A percentile compares a stretch with the other conserved stretches of the same genome.
These are phyloP conservation scores for Tragelaphus imberbis DNA, from an alignment of 2,113 vertebrate genomes.

Conservation along the genomic window DNA sequence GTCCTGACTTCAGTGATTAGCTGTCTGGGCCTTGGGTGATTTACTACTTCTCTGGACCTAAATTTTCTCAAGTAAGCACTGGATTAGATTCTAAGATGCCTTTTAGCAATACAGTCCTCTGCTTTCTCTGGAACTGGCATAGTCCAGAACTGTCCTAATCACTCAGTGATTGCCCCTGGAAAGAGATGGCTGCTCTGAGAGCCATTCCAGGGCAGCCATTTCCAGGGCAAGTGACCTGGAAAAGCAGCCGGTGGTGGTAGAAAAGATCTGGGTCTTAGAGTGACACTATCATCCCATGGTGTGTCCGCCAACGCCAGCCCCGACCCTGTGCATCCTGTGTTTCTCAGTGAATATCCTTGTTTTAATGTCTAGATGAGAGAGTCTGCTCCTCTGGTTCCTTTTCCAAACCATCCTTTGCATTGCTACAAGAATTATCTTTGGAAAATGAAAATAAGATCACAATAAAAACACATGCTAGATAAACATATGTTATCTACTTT, in stretches of 20 bases:
- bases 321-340: no score
- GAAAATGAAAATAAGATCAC: not conserved
- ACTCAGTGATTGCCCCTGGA: not conserved
- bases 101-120: not conserved
- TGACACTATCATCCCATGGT: not conserved
- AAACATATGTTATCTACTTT: not conserved
- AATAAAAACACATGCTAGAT: not conserved
- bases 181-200: not conserved
- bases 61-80: not conserved
- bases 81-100: not conserved
- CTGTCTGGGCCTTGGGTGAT: not conserved
- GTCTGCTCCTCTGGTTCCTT: not conserved
- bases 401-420: not conserved
- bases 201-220: not conserved
- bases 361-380: not conserved
- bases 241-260: not conserved
- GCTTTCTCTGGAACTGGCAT: not conserved
- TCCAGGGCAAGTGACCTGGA: not conserved
- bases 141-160: not conserved
- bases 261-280: not conserved
- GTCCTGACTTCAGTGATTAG: not conserved
- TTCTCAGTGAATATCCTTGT: not conserved
- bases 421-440: not conserved
- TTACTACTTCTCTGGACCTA: not conserved
- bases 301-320: accelerated